phyloP scores from a whole-genome alignment of 2,888 invertebrate species.

The Euplagia quadripunctaria region DNA sequence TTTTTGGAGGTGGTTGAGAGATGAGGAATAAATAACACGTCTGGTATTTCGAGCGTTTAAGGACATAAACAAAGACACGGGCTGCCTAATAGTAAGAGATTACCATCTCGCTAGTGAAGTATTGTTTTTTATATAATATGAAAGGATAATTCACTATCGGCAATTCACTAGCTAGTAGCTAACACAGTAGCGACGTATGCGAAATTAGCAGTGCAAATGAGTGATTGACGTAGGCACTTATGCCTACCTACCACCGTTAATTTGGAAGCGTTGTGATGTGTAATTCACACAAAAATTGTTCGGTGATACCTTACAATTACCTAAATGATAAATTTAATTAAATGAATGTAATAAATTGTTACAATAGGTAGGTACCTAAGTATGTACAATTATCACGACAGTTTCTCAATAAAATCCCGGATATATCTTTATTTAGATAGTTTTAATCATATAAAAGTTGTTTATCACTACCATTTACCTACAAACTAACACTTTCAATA shows the following conservation, averaged over 20 bases:
- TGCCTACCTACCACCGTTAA: background rate
- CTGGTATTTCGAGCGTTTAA: too few species aligned
- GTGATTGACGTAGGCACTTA: background rate
- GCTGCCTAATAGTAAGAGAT: too few species aligned
- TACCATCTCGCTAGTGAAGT: too few species aligned
- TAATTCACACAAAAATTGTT: background rate
- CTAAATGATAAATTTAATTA: too few species aligned
- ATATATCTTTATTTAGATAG: background rate
- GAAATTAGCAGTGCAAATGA: background rate
- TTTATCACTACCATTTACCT: background rate
- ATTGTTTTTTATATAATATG: too few species aligned
- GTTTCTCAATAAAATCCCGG: background rate
- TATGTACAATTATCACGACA: background rate
- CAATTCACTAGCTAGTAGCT: too few species aligned
- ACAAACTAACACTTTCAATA: background rate
- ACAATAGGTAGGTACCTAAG: background rate
- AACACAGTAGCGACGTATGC: too few species aligned
- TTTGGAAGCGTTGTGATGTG: background rate
- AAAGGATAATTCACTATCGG: too few species aligned
- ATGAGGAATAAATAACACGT: too few species aligned
- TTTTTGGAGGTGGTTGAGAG: too few species aligned
- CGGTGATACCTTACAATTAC: too few species aligned
- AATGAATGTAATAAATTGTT: background rate
- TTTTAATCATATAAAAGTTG: background rate
- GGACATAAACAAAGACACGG: too few species aligned